These are phyloP conservation scores for Procambarus virginalis DNA, from an alignment of 1,140 invertebrate species.

Conservation along the genomic window DNA sequence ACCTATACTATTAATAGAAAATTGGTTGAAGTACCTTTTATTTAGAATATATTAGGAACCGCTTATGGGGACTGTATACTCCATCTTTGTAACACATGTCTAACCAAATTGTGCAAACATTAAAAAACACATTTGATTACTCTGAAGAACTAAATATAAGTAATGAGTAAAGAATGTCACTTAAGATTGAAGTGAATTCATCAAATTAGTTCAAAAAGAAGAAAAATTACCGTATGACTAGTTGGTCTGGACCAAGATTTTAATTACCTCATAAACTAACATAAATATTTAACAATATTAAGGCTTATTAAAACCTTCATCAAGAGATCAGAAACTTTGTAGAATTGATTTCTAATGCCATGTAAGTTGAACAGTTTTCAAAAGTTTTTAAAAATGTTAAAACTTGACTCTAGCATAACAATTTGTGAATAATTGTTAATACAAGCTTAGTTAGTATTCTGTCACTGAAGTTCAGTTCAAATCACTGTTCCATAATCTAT, in stretches of 20 bases:
- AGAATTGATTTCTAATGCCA: slow-evolving; percentile 16
- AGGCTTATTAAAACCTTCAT: slow-evolving; percentile 12
- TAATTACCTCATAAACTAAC: slow-evolving; percentile 23
- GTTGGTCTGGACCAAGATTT: slow-evolving; percentile 32
- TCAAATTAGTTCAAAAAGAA: neutral
- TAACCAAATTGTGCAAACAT: neutral
- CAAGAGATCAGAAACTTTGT: slow-evolving; percentile 28
- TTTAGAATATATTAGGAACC: neutral
- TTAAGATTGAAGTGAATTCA: slow-evolving; percentile 2
- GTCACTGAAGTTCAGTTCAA: neutral
- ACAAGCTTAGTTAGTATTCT: neutral
- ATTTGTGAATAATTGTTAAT: too few relatives aligned
- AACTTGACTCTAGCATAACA: too few relatives aligned
- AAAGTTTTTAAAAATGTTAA: neutral
- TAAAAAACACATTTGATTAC: neutral
- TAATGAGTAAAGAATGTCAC: slow-evolving; percentile 1
- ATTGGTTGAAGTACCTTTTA: neutral
- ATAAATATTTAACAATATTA: slow-evolving; percentile 15
- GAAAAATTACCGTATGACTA: slow-evolving; percentile 27
- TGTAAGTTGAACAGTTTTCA: slow-evolving; percentile 12
- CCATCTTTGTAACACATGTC: neutral
- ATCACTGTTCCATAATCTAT: neutral
- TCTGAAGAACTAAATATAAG: neutral
- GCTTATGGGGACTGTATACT: neutral
- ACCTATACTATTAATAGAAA: too few relatives aligned